A percentile compares a stretch with the other conserved stretches of the same genome.
phyloP scores from a whole-genome alignment of 2,113 vertebrate species.

The Prochilodus magdalenae region DNA sequence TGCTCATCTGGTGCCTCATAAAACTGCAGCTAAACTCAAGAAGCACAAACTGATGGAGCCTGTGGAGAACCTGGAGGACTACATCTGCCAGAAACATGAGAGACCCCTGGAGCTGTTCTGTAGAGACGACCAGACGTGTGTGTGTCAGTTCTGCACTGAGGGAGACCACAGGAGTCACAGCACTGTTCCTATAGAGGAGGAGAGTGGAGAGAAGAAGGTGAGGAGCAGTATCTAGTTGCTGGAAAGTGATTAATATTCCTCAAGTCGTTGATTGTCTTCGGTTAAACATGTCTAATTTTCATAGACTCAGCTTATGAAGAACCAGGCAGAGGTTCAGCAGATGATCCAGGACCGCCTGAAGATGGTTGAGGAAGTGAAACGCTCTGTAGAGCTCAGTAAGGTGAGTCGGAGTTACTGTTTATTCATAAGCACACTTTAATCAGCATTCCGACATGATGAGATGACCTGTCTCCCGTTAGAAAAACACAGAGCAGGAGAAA shows the following conservation, averaged over 20 bases:
- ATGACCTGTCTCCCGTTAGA: background rate
- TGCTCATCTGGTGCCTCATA: background rate
- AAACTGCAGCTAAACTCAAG: background rate
- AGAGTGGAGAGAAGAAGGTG: background rate
- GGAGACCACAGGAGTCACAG: background rate
- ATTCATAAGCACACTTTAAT: no score
- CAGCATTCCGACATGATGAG: no score
- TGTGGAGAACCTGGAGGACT: background rate
- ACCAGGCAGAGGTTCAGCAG: background rate
- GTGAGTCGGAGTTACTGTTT: background rate
- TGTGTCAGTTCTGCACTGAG: background rate
- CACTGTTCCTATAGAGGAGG: background rate
- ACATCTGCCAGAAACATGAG: background rate
- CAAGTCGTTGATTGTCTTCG: background rate
- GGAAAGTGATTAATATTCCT: background rate
- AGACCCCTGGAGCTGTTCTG: background rate
- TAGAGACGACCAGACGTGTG: background rate
- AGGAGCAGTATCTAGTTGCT: background rate
- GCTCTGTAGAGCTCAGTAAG: slow-evolving; percentile 6
- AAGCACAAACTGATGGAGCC: background rate
- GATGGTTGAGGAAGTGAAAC: slow-evolving; percentile 11
- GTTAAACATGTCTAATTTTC: background rate
- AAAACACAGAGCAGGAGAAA: background rate
- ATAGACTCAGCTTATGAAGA: background rate
- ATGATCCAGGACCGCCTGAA: slow-evolving; percentile 23